These are phyloP conservation scores for Xestoiulus laeticollis DNA, from an alignment of 2,888 invertebrate genomes.

Conservation along the genomic window DNA sequence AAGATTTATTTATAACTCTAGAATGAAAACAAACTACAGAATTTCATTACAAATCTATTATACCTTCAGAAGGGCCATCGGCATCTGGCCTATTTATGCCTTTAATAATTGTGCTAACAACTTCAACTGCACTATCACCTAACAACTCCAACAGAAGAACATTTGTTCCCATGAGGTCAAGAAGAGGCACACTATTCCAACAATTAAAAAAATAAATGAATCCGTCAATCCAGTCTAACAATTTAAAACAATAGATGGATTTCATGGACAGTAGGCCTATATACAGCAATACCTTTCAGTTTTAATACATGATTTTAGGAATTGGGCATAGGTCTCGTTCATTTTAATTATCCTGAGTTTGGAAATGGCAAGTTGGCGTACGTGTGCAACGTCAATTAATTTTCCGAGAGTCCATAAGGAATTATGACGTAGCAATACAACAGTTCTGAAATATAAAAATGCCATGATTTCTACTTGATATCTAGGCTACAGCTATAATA, in stretches of 20 bases:
- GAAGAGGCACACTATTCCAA: background rate
- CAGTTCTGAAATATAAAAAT: background rate
- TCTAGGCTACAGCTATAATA: too few relatives aligned
- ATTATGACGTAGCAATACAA: background rate
- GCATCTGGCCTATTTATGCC: background rate
- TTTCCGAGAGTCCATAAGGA: background rate
- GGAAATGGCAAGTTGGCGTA: background rate
- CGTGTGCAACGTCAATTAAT: background rate
- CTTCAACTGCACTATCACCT: background rate
- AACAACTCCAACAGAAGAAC: background rate
- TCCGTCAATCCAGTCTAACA: background rate
- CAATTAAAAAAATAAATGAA: background rate
- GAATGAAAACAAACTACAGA: background rate
- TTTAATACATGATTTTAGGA: background rate
- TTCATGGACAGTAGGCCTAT: background rate
- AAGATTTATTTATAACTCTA: background rate
- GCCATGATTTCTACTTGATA: background rate
- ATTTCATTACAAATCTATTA: background rate
- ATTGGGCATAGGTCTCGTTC: background rate
- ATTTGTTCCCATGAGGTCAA: background rate
- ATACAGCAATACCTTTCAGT: background rate
- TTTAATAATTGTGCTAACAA: background rate
- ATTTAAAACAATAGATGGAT: background rate
- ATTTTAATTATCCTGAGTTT: slow-evolving; percentile 4
- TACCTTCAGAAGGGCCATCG: background rate